Conservation (phyloP, 1,140 invertebrate species). For the Lutraria rhynchaena region DNA sequence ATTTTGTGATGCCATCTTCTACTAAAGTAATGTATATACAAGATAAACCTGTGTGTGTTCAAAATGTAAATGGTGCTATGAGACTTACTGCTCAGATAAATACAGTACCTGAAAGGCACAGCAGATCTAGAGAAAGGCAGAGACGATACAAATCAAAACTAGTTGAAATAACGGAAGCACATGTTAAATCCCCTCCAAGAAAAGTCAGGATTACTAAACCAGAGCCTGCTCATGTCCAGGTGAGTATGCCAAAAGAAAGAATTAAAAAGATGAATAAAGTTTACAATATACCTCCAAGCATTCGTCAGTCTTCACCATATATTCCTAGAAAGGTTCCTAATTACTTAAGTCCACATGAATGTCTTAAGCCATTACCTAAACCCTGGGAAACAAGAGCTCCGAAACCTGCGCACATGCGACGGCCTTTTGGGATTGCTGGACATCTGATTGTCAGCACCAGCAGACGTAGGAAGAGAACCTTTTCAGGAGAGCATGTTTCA, state of each 20-base stretch:
- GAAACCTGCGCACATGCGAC: conserved; percentile 15
- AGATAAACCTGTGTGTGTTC: too few species aligned
- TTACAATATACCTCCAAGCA: neutral
- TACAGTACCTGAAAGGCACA: too few species aligned
- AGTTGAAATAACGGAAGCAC: conserved; percentile 25
- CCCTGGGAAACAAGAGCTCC: conserved; percentile 11
- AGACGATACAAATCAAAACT: neutral
- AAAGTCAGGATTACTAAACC: conserved; percentile 16
- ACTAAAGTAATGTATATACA: too few species aligned
- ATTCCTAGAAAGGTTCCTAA: neutral
- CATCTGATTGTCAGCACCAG: conserved; percentile 23
- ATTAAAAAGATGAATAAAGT: conserved; percentile 19
- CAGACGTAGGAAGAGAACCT: neutral
- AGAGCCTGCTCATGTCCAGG: conserved; percentile 13
- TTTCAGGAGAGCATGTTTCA: neutral
- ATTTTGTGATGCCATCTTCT: too few species aligned
- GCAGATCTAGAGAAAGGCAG: neutral
- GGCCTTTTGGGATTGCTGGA: conserved; percentile 42
- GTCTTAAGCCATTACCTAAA: conserved; percentile 1
- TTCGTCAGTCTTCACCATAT: conserved; percentile 3
- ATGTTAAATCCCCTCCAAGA: conserved; percentile 8
- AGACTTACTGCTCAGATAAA: too few species aligned
- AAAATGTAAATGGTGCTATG: too few species aligned
- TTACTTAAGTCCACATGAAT: conserved; percentile 26
- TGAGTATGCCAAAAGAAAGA: neutral